Evolutionary conservation across 2,888 invertebrate species (phyloP).

Genomic region (Apomyelois bistriatella): DNA sequence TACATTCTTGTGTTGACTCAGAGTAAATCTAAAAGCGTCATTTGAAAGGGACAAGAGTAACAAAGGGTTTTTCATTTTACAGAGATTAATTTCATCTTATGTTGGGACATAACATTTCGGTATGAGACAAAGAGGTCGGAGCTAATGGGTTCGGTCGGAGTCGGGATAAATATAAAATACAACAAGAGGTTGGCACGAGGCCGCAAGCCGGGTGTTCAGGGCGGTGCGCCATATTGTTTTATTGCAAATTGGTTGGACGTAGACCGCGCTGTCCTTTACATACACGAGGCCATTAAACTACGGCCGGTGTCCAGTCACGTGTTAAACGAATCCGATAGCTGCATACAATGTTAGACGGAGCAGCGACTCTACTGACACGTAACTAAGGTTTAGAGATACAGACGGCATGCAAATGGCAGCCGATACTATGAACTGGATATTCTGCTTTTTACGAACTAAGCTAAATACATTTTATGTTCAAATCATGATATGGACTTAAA

Average conservation of each 20-base stretch:
- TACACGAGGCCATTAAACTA: conserved; percentile 77
- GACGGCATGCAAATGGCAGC: conserved; percentile 33
- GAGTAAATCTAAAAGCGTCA: conserved; percentile 11
- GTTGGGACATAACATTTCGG: conserved; percentile 35
- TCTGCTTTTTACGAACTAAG: not conserved
- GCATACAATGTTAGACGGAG: conserved; percentile 59
- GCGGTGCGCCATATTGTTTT: conserved; percentile 72
- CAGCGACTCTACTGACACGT: conserved; percentile 42
- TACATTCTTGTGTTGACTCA: conserved; percentile 25
- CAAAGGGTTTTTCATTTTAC: conserved; percentile 15
- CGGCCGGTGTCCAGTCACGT: conserved; percentile 73
- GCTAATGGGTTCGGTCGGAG: conserved; percentile 49
- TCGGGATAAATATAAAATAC: conserved; percentile 49
- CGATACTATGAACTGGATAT: conserved; percentile 19
- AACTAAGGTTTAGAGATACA: conserved; percentile 39
- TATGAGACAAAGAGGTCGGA: conserved; percentile 52
- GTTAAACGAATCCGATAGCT: conserved; percentile 76
- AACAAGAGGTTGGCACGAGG: conserved; percentile 42
- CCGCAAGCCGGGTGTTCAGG: conserved; percentile 50
- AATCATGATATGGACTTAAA: not conserved
- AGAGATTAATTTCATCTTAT: conserved; percentile 44
- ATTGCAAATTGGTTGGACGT: conserved; percentile 79
- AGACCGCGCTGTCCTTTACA: conserved; percentile 76
- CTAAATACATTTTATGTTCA: not conserved
- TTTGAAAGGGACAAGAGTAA: conserved; percentile 6